Conservation (phyloP, 2,797 vertebrate species). For the Ciconia nigra region DNA sequence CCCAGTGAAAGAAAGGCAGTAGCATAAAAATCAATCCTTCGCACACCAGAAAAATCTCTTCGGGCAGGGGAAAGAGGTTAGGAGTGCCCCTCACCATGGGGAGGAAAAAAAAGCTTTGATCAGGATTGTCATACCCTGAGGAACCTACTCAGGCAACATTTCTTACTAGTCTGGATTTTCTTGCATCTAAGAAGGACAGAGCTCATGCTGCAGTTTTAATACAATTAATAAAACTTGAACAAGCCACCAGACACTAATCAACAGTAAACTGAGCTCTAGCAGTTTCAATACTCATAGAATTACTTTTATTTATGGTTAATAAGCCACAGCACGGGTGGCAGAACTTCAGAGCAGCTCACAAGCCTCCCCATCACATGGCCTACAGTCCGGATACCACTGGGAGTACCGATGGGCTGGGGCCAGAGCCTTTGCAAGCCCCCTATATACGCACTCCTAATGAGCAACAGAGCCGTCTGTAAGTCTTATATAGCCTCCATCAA, state of each 20-base stretch:
- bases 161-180: not conserved
- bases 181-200: not conserved
- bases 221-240: conserved; percentile 51
- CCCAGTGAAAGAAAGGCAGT: not conserved
- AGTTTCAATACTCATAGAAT: not conserved
- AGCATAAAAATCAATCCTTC: not conserved
- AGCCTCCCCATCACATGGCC: not conserved
- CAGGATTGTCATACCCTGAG: not conserved
- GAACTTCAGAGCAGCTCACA: conserved; percentile 16
- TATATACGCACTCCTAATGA: not conserved
- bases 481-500: not conserved
- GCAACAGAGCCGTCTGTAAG: not conserved
- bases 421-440: conserved; percentile 1
- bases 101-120: not conserved
- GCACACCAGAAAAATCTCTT: not conserved
- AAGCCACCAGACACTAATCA: conserved; percentile 47
- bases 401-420: not conserved
- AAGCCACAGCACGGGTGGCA: conserved; percentile 35
- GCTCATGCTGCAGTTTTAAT: not conserved
- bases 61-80: not conserved
- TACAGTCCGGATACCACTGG: not conserved
- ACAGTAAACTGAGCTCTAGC: not conserved
- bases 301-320: conserved; percentile 29
- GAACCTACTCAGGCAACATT: not conserved
- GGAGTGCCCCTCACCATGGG: not conserved